Percentiles rank a stretch among this genome's conserved stretches.
These are phyloP conservation scores for Drosophila navojoa DNA, from an alignment of 1,140 invertebrate species.

Conservation along the genomic window DNA sequence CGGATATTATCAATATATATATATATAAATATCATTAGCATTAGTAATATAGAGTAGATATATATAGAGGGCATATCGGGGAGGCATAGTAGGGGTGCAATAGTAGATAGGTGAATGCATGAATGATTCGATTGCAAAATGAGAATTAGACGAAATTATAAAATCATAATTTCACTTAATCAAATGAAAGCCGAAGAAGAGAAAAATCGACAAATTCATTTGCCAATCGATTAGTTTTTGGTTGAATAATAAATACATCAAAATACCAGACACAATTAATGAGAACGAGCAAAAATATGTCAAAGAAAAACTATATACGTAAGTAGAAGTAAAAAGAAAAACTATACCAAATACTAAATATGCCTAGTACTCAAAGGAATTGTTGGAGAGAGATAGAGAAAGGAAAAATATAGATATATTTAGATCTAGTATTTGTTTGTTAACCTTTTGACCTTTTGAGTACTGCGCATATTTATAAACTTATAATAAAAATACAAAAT, in stretches of 20 bases:
- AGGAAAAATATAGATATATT: neutral
- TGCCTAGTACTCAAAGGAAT: constrained; percentile 21
- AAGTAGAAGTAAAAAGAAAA: neutral
- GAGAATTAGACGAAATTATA: constrained; percentile 29
- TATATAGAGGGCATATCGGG: neutral
- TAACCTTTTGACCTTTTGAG: neutral
- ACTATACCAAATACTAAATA: constrained; percentile 16
- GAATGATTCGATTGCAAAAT: constrained; percentile 68
- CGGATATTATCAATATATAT: constrained; percentile 12
- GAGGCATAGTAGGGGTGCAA: constrained; percentile 15
- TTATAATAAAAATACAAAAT: constrained; percentile 9
- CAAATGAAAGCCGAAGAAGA: constrained; percentile 36
- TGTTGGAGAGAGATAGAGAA: neutral
- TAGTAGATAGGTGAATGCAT: constrained; percentile 58
- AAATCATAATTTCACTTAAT: constrained; percentile 34
- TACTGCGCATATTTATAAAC: constrained; percentile 13
- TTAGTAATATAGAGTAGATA: constrained; percentile 11
- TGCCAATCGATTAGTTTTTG: constrained; percentile 34
- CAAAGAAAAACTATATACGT: constrained; percentile 7
- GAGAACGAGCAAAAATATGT: constrained; percentile 48
- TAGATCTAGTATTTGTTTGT: neutral
- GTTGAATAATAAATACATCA: constrained; percentile 16
- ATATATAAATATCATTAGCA: constrained; percentile 36
- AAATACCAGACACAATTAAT: constrained; percentile 45
- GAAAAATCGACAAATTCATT: constrained; percentile 6